These are phyloP conservation scores for Sebastes diaconus DNA, from an alignment of 2,797 vertebrate genomes.

Conservation along the genomic window DNA sequence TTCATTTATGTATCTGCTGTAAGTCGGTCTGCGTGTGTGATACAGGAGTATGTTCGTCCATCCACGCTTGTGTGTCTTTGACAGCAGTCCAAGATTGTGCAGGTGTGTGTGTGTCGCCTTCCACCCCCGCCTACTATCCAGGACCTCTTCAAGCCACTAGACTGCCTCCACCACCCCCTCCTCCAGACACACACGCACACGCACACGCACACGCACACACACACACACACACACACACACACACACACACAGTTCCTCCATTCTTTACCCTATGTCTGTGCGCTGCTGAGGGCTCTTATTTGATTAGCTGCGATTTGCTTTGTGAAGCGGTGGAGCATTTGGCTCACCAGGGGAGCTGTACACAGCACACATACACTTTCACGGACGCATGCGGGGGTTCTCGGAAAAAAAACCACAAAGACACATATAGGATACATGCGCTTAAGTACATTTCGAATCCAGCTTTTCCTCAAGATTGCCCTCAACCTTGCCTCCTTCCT, in stretches of 20 bases:
- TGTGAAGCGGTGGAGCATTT: conserved; percentile 73
- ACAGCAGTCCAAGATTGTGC: conserved; percentile 32
- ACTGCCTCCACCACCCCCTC: conserved; percentile 58
- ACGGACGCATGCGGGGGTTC: conserved; percentile 15
- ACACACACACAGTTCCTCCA: conserved; percentile 38
- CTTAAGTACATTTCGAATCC: background rate
- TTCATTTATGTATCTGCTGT: conserved; percentile 11
- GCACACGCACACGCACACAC: conserved; percentile 10
- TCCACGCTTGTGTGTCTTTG: conserved; percentile 14
- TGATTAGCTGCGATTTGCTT: conserved; percentile 81
- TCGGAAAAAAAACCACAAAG: conserved; percentile 40
- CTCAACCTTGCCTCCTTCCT: conserved; percentile 5
- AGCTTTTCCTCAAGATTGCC: conserved; percentile 6
- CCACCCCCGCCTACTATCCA: conserved; percentile 60
- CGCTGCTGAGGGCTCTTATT: conserved; percentile 75
- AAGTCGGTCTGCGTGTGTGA: background rate
- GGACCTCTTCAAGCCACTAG: conserved; percentile 72
- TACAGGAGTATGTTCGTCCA: background rate
- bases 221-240: conserved; percentile 33
- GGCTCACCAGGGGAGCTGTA: conserved; percentile 60
- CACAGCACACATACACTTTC: conserved; percentile 53
- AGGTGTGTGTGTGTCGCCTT: conserved; percentile 50
- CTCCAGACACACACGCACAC: conserved; percentile 48
- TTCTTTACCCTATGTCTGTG: conserved; percentile 65
- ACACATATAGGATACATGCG: conserved; percentile 25